Evolutionary conservation across 2,113 vertebrate species (phyloP), one percentile per base, ranked within the genome.

Genomic region (Podocnemis expansa): DNA sequence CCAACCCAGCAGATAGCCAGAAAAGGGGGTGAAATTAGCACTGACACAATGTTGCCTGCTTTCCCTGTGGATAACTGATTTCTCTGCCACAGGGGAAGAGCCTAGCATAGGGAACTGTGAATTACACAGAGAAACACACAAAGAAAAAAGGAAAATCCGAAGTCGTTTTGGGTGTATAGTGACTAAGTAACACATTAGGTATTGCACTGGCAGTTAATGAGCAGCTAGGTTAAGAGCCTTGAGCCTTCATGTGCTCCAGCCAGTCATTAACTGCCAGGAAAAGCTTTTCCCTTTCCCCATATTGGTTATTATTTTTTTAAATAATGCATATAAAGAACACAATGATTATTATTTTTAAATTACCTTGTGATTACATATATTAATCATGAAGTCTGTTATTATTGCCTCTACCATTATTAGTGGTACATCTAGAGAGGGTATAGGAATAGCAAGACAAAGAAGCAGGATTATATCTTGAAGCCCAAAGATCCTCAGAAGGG

Each of bases 371-470:
- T 75, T 91, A 75, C 84, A 52, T 1, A 81, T 22, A 83, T 19
- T 27, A 89, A 67, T 54, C 75, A 2, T 13, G 11, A 83, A 75
- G 7, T 43, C 55, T 67, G 16, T 56, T 76, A 25, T 41, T 86
- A 16, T 25, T 41, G 10, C 5, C 78, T 56, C 13, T 49, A 58
- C 12, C 5, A 29, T 56, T 55, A 63, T 56, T 88, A 70, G 87
- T 1, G 76, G 43, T 63, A 90, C 75, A 94, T 29, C 3, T 82
- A 79, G 4, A 6, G 52, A 84, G 87, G 52, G 25, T 45, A 4
- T 75, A 54, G 54, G 21, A 91, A 70, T 0, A 85, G 84, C 56
- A 90, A 85, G 86, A 21, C 27, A 87, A 87, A 92, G 27, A 85
- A 63, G 2, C 11, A 70, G 47, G 55, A 82, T 85, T 80, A 67